phyloP scores from a whole-genome alignment of 2,113 vertebrate genomes.

The Neoarius graeffei region DNA sequence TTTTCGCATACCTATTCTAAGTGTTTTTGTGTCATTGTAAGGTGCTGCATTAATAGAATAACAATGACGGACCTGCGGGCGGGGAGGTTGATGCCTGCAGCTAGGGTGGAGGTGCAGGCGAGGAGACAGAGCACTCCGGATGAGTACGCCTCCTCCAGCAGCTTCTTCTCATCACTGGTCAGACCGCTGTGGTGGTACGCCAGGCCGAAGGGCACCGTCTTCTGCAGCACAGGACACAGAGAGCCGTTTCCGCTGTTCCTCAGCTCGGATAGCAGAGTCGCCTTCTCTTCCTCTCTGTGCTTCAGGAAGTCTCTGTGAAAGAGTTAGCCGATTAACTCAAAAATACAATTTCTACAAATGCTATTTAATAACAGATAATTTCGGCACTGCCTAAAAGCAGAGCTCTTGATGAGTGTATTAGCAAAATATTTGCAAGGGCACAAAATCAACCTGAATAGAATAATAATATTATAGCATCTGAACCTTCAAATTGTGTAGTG shows the following conservation, averaged over 20 bases:
- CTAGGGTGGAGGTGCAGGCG: constrained; percentile 92
- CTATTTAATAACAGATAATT: background rate
- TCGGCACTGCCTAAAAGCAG: too few species aligned
- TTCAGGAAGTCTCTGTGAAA: constrained; percentile 74
- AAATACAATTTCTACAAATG: background rate
- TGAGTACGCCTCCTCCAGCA: constrained; percentile 90
- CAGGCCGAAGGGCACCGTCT: constrained; percentile 85
- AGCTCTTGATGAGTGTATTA: too few species aligned
- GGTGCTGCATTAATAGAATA: background rate
- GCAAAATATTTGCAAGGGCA: too few species aligned
- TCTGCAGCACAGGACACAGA: constrained; percentile 83
- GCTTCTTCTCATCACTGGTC: constrained; percentile 85
- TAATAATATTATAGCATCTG: too few species aligned
- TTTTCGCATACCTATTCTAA: background rate
- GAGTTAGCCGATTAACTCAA: background rate
- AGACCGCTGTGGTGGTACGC: constrained; percentile 96
- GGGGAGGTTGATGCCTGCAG: constrained; percentile 93
- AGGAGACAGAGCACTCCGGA: constrained; percentile 86
- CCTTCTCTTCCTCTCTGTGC: constrained; percentile 78
- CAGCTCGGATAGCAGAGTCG: constrained; percentile 76
- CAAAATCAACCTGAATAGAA: too few species aligned
- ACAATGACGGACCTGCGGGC: constrained; percentile 81
- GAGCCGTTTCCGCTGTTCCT: constrained; percentile 73
- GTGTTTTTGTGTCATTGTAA: background rate
- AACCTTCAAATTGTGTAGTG: too few species aligned